phyloP scores from a whole-genome alignment of 1,140 invertebrate species.

The Cheumatopsyche charites region DNA sequence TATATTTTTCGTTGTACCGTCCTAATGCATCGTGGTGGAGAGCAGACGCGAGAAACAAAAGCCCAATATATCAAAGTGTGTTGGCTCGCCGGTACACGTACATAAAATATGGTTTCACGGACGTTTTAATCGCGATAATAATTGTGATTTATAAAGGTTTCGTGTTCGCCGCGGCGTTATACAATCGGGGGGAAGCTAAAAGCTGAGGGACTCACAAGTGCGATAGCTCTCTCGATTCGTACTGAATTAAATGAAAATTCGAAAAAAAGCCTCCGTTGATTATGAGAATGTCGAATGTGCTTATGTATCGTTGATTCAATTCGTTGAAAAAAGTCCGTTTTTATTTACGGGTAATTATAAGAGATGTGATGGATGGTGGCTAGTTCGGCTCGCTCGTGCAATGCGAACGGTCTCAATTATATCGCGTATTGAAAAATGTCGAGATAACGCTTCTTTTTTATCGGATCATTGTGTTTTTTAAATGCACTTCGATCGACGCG shows the following conservation, averaged over 20 bases:
- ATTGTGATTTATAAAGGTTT: slow-evolving; percentile 48
- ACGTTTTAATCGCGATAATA: slow-evolving; percentile 50
- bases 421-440: not conserved
- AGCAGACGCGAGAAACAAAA: slow-evolving; percentile 36
- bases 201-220: not conserved
- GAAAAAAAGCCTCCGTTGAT: no score
- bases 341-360: slow-evolving; percentile 1
- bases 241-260: no score
- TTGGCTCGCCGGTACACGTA: slow-evolving; percentile 26
- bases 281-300: not conserved
- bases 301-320: slow-evolving; percentile 6
- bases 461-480: no score
- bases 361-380: slow-evolving; percentile 3
- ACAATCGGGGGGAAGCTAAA: slow-evolving; percentile 6
- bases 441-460: not conserved
- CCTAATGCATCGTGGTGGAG: not conserved
- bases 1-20: not conserved
- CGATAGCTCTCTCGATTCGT: no score
- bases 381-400: not conserved
- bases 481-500: no score
- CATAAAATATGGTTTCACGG: slow-evolving; percentile 46
- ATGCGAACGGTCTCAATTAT: not conserved
- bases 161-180: slow-evolving; percentile 18
- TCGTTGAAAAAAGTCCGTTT: not conserved
- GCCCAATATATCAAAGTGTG: slow-evolving; percentile 46